Evolutionary conservation across 2,113 vertebrate genomes (phyloP).

Genomic region (Mobula hypostoma): DNA sequence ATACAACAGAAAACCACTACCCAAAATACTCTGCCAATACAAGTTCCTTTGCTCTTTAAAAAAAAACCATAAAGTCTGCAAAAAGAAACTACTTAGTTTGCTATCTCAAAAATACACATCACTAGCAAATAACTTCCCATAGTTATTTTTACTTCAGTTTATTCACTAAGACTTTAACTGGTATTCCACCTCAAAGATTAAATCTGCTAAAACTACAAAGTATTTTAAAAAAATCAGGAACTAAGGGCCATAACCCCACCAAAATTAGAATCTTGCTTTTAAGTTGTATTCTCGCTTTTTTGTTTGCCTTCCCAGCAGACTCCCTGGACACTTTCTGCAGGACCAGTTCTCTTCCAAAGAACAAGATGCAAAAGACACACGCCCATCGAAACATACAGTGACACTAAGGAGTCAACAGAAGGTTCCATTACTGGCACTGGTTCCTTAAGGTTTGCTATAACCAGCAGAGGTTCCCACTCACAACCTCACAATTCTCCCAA

Average conservation of each 20-base stretch:
- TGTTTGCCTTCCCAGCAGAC: neutral
- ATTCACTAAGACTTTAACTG: neutral
- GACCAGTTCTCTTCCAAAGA: neutral
- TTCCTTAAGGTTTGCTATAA: no score
- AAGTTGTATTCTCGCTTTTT: neutral
- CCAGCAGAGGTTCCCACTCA: no score
- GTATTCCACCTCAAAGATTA: neutral
- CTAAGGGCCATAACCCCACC: no score
- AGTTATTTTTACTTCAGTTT: neutral
- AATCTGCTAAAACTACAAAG: neutral
- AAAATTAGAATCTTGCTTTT: neutral
- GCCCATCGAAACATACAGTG: no score
- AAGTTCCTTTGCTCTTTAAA: neutral
- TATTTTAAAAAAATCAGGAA: neutral
- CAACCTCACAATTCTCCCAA: no score
- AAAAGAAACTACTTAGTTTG: neutral
- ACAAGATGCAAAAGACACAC: neutral
- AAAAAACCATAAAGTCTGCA: neutral
- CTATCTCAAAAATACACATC: neutral
- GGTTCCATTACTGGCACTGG: no score
- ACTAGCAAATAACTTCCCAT: neutral
- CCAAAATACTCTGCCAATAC: neutral
- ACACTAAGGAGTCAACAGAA: no score
- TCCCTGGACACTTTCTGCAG: neutral
- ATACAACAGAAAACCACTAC: no score